Evolutionary conservation across 2,888 invertebrate genomes (phyloP).

Genomic region (Cinara cedri): DNA sequence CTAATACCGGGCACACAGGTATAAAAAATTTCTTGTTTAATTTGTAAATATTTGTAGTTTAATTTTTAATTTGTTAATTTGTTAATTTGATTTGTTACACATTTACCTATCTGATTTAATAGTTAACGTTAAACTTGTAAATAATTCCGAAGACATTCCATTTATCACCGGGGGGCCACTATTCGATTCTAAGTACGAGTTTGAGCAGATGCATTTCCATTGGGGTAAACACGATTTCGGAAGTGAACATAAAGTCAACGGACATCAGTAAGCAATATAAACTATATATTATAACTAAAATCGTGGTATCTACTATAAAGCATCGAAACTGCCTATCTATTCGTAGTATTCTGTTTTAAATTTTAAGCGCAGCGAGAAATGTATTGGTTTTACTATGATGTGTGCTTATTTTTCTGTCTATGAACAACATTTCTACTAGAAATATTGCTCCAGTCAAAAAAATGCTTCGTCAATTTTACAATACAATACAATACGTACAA

Average conservation of each 20-base stretch:
- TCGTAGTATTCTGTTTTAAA: too few relatives aligned
- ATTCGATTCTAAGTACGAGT: conserved; percentile 66
- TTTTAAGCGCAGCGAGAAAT: too few relatives aligned
- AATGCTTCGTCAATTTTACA: too few relatives aligned
- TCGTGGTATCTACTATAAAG: too few relatives aligned
- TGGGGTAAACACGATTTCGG: conserved; percentile 72
- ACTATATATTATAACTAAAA: too few relatives aligned
- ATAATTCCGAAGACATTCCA: background rate
- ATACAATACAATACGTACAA: too few relatives aligned
- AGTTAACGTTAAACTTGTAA: conserved; percentile 6
- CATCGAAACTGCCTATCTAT: too few relatives aligned
- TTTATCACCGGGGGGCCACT: conserved; percentile 58
- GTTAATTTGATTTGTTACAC: background rate
- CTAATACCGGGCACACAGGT: conserved; percentile 46
- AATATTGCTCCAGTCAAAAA: too few relatives aligned
- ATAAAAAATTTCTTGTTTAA: background rate
- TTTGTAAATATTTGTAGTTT: background rate
- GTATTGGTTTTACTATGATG: too few relatives aligned
- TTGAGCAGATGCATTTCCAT: conserved; percentile 74
- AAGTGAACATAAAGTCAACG: conserved; percentile 72
- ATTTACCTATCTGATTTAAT: background rate
- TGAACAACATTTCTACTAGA: too few relatives aligned
- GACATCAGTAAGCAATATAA: conserved; percentile 66
- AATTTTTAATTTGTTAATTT: background rate
- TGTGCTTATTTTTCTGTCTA: too few relatives aligned